phyloP scores from a whole-genome alignment of 2,113 vertebrate species.

The Ammodytes marinus region DNA sequence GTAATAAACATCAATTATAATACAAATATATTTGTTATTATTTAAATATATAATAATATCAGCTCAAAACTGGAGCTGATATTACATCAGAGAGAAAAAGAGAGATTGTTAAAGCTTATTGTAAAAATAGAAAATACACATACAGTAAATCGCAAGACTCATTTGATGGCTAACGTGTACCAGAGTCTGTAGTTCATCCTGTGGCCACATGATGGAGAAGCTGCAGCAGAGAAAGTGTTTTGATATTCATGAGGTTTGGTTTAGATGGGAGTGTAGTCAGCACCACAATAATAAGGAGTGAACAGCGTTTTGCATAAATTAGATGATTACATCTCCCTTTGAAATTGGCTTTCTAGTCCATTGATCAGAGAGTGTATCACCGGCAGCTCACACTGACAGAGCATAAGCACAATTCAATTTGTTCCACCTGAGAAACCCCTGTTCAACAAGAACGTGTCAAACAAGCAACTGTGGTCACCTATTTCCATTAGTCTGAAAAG shows the following conservation, averaged over 20 bases:
- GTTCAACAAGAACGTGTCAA: conserved; percentile 39
- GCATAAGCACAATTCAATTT: conserved; percentile 60
- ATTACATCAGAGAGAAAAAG: not conserved
- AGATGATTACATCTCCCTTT: conserved; percentile 50
- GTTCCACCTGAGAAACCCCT: conserved; percentile 55
- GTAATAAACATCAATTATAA: not conserved
- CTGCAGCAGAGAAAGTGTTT: conserved; percentile 33
- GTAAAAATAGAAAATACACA: not conserved
- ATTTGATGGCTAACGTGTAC: not conserved
- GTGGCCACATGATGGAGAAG: conserved; percentile 76
- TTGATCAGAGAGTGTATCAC: conserved; percentile 39
- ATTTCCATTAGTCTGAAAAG: conserved; percentile 13
- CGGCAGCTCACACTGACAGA: conserved; percentile 15
- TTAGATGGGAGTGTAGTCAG: not conserved
- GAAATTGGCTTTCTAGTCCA: conserved; percentile 48
- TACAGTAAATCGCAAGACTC: not conserved
- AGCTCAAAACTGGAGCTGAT: not conserved
- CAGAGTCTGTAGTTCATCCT: conserved; percentile 49
- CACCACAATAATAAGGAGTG: conserved; percentile 11
- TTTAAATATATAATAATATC: no score
- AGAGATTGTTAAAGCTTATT: not conserved
- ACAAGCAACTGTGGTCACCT: conserved; percentile 29
- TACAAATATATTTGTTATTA: not conserved
- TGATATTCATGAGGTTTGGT: not conserved
- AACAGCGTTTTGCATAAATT: conserved; percentile 46